phyloP scores from a whole-genome alignment of 2,797 vertebrate genomes.

The Anabas testudineus region DNA sequence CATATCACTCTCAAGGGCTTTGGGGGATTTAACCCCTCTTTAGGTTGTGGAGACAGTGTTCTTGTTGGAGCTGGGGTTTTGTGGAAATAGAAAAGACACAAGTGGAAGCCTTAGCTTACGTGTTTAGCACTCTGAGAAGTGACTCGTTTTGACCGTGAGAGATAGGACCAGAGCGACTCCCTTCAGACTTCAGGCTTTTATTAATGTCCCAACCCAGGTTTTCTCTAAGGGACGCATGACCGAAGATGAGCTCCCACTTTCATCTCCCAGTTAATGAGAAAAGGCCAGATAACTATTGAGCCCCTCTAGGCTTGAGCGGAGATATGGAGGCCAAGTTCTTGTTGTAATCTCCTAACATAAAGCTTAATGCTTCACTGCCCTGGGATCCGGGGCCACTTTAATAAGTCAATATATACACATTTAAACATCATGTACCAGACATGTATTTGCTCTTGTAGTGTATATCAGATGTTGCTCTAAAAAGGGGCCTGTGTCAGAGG shows the following conservation, averaged over 20 bases:
- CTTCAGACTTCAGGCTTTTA: slow-evolving; percentile 67
- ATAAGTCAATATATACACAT: slow-evolving; percentile 74
- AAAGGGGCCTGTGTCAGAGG: background rate
- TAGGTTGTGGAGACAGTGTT: slow-evolving; percentile 9
- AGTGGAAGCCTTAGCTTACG: slow-evolving; percentile 44
- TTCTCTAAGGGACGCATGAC: slow-evolving; percentile 72
- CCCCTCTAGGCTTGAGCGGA: slow-evolving; percentile 60
- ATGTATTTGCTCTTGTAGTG: slow-evolving; percentile 47
- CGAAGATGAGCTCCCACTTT: slow-evolving; percentile 69
- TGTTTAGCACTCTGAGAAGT: slow-evolving; percentile 59
- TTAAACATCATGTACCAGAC: slow-evolving; percentile 67
- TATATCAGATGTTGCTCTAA: slow-evolving; percentile 41
- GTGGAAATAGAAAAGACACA: slow-evolving; percentile 46
- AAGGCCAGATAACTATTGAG: slow-evolving; percentile 75
- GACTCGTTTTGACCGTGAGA: slow-evolving; percentile 48
- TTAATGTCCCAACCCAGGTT: slow-evolving; percentile 73
- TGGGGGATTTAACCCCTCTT: slow-evolving; percentile 42
- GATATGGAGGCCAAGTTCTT: slow-evolving; percentile 60
- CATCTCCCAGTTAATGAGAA: slow-evolving; percentile 79
- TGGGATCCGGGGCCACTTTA: slow-evolving; percentile 61
- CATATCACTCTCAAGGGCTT: slow-evolving; percentile 17
- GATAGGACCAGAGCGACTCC: slow-evolving; percentile 67
- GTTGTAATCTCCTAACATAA: slow-evolving; percentile 69
- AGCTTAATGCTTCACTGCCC: slow-evolving; percentile 55
- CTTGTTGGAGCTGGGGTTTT: slow-evolving; percentile 39